Conservation (phyloP, 2,797 vertebrate genomes). For the Salmo trutta region DNA sequence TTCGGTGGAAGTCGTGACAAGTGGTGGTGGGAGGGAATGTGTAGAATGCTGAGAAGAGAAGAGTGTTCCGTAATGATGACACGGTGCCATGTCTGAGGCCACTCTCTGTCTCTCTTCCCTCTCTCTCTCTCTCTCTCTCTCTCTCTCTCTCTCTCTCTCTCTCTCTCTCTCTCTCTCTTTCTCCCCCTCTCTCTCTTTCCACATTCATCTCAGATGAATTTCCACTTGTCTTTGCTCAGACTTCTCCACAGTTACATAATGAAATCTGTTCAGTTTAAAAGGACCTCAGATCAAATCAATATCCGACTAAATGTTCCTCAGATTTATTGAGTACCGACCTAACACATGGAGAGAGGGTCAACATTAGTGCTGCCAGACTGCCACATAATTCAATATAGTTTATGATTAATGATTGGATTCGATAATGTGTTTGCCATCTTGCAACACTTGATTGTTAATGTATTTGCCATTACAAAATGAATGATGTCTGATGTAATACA, state of each 20-base stretch:
- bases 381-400: background rate
- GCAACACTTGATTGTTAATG: background rate
- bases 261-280: background rate
- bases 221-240: background rate
- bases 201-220: constrained; percentile 1
- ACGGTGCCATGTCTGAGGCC: background rate
- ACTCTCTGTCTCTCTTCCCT: background rate
- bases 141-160: no score
- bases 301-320: background rate
- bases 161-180: no score
- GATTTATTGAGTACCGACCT: background rate
- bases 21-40: constrained; percentile 1
- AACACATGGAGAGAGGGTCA: background rate
- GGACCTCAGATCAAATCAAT: background rate
- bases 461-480: constrained; percentile 3
- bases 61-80: background rate
- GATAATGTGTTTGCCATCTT: background rate
- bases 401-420: background rate
- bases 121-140: background rate
- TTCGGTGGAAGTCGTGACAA: no score
- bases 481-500: constrained; percentile 24
- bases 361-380: background rate
- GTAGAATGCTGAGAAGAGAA: background rate
- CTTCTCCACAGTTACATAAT: background rate
- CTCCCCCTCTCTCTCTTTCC: no score